Base-by-base conservation (phyloP, 1,140 invertebrate genomes). In the Macrocentrus cingulum region DNA sequence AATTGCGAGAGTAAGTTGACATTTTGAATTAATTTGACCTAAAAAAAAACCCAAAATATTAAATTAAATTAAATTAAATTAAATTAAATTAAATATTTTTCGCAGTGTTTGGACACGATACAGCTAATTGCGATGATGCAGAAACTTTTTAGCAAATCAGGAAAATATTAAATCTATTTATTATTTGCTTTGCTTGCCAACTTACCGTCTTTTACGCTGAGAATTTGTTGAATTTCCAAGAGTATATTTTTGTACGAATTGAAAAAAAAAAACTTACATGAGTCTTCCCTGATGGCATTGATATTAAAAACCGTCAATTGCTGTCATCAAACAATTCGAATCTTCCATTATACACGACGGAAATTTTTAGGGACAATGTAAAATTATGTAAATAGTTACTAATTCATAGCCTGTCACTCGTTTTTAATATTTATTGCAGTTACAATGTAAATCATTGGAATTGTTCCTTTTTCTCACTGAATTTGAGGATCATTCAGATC, bases 1-100 rank as follows among this genome's bases (percentile, higher is more conserved):
- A 89, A 86, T 60, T 98, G 95, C 82, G 94, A 97, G 89, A 87
- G 92, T 94, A 81, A 71, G 66, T 72, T 45, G n/a, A n/a, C 62
- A 61, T 59, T 59, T 58, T 66, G 45, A 8, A 62, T 61, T 61
- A 65, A 58, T 64, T 41, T 64, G 66, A 66, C 59, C 83, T 80
- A 29, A 34, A 18, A 41, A 65, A 46, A 20, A 41, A 16, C 41
- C 37, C 37, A 6, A 19, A 15, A 62, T 44, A 39, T 22, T 60
- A 51, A 66, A 68, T 48, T 62, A 66, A 56, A 39, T 56, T 54
- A 46, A 37, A 37, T 16, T 41, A 11, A 19, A 23, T 15, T 29
- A 32, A 50, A 52, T 20, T 56, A 39, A 48, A 46, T 20, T 36
- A 22, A 37, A 48, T 53, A 64, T 66, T 65, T 76, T 55, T 67